Evolutionary conservation across 2,888 invertebrate species (phyloP), one percentile per base, ranked within the genome.

Genomic region (Flabesymbios commensalis): DNA sequence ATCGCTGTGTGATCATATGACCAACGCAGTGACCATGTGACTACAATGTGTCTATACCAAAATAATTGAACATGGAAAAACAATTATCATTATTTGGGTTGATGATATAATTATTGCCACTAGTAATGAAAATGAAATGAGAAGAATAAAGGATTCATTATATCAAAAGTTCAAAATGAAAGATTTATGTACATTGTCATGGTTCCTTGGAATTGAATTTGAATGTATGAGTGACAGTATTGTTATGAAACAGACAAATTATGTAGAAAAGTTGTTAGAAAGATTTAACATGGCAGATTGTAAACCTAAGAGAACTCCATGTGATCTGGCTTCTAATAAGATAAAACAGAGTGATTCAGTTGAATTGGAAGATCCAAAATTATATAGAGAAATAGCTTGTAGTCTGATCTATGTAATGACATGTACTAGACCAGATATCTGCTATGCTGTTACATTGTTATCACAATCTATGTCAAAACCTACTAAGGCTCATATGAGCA

Each of bases 371-470:
- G 45, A 45, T 45, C 17, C 14, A 17, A 45, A 7, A 19, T 19
- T 28, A 19, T 49, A 49, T 49, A 49, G 49, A 49, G 49, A 49
- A 28, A 49, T 49, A 7, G 49, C 28, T 26, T 24, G 49, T 14
- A 49, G 49, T 19, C 49, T 49, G 26, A 49, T 49, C 28, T 49
- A 49, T 49, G 49, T 49, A 7, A 49, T 49, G 49, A 49, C 49
- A 26, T 24, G 49, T 22, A 49, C 26, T 28, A 22, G 49, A 49
- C 29, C 24, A 28, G 49, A 49, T 49, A 7, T 49, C 10, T 28
- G 49, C 28, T 49, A 49, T 49, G 19, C 19, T 26, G 49, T 49
- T 19, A 49, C 49, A 22, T 26, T 14, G 10, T 28, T 49, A 10
- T 49, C 49, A 14, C 49, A 49, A 28, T 28, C 10, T 19, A 49